phyloP scores from a whole-genome alignment of 2,113 vertebrate genomes.

The Copsychus sechellarum region DNA sequence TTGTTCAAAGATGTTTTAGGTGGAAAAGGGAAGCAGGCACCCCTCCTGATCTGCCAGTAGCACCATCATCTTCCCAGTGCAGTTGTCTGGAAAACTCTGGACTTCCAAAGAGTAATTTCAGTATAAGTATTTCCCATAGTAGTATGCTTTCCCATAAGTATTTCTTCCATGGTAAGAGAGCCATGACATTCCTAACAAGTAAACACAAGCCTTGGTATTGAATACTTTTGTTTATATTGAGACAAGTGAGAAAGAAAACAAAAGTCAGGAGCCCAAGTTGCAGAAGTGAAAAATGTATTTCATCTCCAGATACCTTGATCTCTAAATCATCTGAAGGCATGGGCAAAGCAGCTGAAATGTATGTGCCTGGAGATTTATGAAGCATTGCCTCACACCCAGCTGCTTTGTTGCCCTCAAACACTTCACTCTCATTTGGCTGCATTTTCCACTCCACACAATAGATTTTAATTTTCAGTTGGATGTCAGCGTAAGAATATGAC shows the following conservation, averaged over 20 bases:
- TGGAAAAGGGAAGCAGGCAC: not conserved
- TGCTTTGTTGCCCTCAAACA: not conserved
- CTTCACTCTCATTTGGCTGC: not conserved
- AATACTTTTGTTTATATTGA: not conserved
- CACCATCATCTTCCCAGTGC: not conserved
- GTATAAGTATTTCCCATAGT: not conserved
- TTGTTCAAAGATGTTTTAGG: no score
- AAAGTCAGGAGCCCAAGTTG: not conserved
- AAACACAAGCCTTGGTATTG: not conserved
- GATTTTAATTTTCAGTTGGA: not conserved
- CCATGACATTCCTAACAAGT: not conserved
- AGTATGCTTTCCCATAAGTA: not conserved
- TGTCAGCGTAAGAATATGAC: accelerated
- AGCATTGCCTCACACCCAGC: not conserved
- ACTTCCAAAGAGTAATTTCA: not conserved
- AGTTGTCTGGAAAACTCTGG: not conserved
- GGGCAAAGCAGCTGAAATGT: not conserved
- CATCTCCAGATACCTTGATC: not conserved
- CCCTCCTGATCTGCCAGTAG: not conserved
- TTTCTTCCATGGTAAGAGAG: not conserved
- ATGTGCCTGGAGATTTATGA: not conserved
- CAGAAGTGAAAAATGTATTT: not conserved
- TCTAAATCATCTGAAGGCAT: not conserved
- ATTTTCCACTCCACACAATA: not conserved
- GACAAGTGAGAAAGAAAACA: not conserved